Evolutionary conservation across 2,888 invertebrate genomes (phyloP), one percentile per base, ranked within the genome.

Genomic region (Eucera pruinosa): DNA sequence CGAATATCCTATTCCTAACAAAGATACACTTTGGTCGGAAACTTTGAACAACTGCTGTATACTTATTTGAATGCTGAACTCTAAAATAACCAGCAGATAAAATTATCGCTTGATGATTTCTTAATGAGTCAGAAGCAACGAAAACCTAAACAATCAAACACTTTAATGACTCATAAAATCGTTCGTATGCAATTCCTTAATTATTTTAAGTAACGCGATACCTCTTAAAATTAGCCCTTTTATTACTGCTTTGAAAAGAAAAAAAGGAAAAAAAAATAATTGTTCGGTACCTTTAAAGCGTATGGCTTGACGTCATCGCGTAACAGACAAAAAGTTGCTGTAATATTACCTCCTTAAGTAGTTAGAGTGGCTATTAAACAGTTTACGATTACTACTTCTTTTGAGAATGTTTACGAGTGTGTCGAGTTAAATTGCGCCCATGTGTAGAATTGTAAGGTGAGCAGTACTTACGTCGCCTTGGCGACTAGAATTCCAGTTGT

Each of bases 401-500:
- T n/a, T 5, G n/a, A 39, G 47, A 47, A 41, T 47, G 47, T 54
- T 66, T 45, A 57, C 30, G 30, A n/a, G 36, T 18, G 23, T 9
- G 43, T 7, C 7, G 18, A 48, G 18, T 66, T 58, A 45, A 71
- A 58, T 58, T 52, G 50, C 71, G 43, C 6, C n/a, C 52, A 54
- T 11, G 41, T 41, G 45, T 25, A 11, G 6, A 25, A 41, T 36
- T n/a, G 47, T 48, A 64, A 70, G 54, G 20, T 39, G 69, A 61
- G 54, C 9, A 45, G 41, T 25, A n/a, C 33, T 43, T 15, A 23
- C 3, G 11, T 61, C 18, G 52, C 30, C 23, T 55, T 41, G 7
- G n/a, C 23, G 47, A 18, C n/a, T 48, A 18, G 41, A 70, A 70
- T 70, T 64, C 39, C 30, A 33, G n/a, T 48, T 62, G 39, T 33